These are phyloP conservation scores for Eubucco bourcierii DNA, from an alignment of 2,113 vertebrate genomes.

Conservation along the genomic window DNA sequence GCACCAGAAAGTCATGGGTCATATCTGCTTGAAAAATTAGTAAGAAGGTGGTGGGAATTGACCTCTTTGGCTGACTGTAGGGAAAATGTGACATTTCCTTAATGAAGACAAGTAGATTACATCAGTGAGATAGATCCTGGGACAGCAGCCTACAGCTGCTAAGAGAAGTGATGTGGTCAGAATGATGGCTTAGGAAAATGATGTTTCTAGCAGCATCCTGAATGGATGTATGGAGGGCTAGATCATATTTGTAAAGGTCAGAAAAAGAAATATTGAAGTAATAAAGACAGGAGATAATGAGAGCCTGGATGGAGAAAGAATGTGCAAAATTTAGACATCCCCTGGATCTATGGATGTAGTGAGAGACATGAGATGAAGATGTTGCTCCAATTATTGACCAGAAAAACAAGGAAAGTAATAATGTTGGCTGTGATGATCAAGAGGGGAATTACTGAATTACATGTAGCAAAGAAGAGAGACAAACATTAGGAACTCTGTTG, in stretches of 20 bases:
- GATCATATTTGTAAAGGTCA: slow-evolving; percentile 57
- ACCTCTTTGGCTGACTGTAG: slow-evolving; percentile 11
- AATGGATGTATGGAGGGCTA: not conserved
- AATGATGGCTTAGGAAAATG: slow-evolving; percentile 3
- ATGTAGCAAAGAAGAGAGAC: not conserved
- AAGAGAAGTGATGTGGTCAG: not conserved
- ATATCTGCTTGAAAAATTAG: slow-evolving; percentile 12
- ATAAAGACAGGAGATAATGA: slow-evolving; percentile 5
- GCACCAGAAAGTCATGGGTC: not conserved
- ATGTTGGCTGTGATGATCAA: not conserved
- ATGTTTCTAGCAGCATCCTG: slow-evolving; percentile 11
- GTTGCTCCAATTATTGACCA: not conserved
- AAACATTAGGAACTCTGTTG: not conserved
- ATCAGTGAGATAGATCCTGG: slow-evolving; percentile 10
- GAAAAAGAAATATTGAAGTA: slow-evolving; percentile 42
- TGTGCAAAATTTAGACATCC: not conserved
- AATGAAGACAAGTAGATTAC: slow-evolving; percentile 47
- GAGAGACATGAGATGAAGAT: not conserved
- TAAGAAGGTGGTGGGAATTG: not conserved
- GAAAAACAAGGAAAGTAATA: not conserved
- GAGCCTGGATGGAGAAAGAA: not conserved
- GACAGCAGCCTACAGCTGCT: not conserved
- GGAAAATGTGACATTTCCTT: slow-evolving; percentile 39
- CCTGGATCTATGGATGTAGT: not conserved
- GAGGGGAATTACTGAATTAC: not conserved